Percentiles rank a stretch among this genome's conserved stretches.
phyloP scores from a whole-genome alignment of 1,140 invertebrate genomes.

The Pinna nobilis region DNA sequence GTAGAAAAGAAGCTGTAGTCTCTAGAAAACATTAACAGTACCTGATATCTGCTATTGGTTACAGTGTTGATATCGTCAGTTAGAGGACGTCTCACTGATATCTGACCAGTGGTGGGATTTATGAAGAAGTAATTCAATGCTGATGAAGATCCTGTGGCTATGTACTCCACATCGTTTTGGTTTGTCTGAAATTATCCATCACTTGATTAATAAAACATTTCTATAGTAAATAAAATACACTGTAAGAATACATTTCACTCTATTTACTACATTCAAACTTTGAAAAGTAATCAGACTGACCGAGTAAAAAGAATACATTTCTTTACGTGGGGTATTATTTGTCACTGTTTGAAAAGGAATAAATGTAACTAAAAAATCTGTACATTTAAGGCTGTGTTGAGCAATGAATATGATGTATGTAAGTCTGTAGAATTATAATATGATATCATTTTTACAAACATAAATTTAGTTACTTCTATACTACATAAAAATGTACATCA shows the following conservation, averaged over 20 bases:
- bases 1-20: too few species aligned
- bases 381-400: background rate
- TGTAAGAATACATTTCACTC: too few species aligned
- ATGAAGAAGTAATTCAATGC: constrained; percentile 52
- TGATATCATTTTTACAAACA: too few species aligned
- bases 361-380: background rate
- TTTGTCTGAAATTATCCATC: background rate
- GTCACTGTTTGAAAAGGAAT: background rate
- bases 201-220: too few species aligned
- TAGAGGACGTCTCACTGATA: constrained; percentile 29
- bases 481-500: background rate
- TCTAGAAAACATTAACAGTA: constrained; percentile 30
- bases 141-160: constrained; percentile 45
- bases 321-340: too few species aligned
- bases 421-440: too few species aligned
- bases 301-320: too few species aligned
- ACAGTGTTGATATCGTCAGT: constrained; percentile 31
- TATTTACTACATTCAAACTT: too few species aligned
- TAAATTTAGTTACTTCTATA: background rate
- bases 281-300: too few species aligned
- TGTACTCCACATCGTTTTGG: constrained; percentile 39
- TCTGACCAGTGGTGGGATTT: constrained; percentile 32
- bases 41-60: constrained; percentile 13
- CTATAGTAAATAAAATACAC: too few species aligned
- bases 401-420: too few species aligned